These are phyloP conservation scores for Pluvialis apricaria DNA, from an alignment of 2,113 vertebrate species.

Conservation along the genomic window DNA sequence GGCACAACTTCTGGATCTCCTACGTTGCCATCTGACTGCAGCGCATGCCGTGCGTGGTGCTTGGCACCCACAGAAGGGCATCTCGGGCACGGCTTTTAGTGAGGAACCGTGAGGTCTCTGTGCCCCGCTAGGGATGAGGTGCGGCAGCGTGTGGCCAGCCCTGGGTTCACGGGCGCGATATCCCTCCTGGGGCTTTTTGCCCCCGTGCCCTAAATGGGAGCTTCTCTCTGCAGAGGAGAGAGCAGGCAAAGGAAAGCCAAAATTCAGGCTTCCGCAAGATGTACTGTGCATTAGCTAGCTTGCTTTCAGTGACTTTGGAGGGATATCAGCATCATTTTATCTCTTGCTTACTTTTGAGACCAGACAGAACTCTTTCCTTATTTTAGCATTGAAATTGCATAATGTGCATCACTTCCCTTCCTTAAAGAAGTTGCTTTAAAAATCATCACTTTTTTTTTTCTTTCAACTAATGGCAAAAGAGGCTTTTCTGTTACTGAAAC, in stretches of 20 bases:
- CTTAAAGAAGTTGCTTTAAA: background rate
- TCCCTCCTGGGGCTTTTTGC: background rate
- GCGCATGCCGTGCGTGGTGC: background rate
- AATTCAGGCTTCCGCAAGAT: background rate
- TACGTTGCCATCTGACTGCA: conserved; percentile 12
- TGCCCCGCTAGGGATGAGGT: background rate
- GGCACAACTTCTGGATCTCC: conserved; percentile 26
- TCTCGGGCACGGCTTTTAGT: fast-evolving
- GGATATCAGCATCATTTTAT: background rate
- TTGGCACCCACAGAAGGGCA: background rate
- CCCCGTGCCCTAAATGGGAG: background rate
- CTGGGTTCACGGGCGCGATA: fast-evolving
- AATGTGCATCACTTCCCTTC: background rate
- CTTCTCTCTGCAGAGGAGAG: background rate
- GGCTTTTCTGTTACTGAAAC: background rate
- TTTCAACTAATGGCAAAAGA: background rate
- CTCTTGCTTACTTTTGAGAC: background rate
- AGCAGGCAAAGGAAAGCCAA: background rate
- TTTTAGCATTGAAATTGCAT: background rate
- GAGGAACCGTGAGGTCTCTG: background rate
- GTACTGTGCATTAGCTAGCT: fast-evolving
- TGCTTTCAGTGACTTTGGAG: background rate
- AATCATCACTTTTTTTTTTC: background rate
- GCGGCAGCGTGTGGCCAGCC: fast-evolving
- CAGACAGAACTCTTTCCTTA: background rate